These are phyloP conservation scores for Pectinophora gossypiella DNA, from an alignment of 1,140 invertebrate genomes.

Conservation along the genomic window DNA sequence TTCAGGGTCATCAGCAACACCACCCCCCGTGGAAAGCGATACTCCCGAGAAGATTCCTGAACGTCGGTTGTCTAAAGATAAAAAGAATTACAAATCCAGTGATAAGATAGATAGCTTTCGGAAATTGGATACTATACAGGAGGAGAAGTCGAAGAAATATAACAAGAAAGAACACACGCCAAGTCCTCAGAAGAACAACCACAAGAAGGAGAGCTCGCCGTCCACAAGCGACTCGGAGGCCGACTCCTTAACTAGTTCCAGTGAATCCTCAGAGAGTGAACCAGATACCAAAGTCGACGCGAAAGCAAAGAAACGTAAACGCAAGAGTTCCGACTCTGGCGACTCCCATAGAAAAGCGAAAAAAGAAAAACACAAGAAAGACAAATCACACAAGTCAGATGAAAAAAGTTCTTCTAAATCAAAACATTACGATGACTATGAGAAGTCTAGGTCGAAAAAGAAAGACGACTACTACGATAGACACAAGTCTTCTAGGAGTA, in stretches of 20 bases:
- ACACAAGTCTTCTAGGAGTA: conserved; percentile 39
- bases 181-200: conserved; percentile 44
- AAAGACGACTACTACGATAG: conserved; percentile 46
- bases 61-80: conserved; percentile 43
- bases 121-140: conserved; percentile 40
- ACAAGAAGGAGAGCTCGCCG: conserved; percentile 33
- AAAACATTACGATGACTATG: conserved; percentile 40
- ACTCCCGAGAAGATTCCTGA: conserved; percentile 52
- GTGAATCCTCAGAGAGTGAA: conserved; percentile 49
- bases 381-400: conserved; percentile 43
- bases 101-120: conserved; percentile 42
- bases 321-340: conserved; percentile 41
- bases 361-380: conserved; percentile 39
- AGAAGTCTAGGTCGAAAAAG: conserved; percentile 31
- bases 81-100: conserved; percentile 39
- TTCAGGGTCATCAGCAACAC: conserved; percentile 56
- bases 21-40: conserved; percentile 49
- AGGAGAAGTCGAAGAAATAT: conserved; percentile 46
- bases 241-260: conserved; percentile 41
- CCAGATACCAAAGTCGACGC: conserved; percentile 30
- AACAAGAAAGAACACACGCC: conserved; percentile 49
- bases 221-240: conserved; percentile 49
- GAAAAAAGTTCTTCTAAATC: conserved; percentile 44
- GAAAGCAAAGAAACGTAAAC: conserved; percentile 54
- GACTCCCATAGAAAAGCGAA: conserved; percentile 45